Percentiles rank a stretch among this genome's conserved stretches.
Evolutionary conservation across 2,113 vertebrate species (phyloP).

Genomic region (Oriolus oriolus): DNA sequence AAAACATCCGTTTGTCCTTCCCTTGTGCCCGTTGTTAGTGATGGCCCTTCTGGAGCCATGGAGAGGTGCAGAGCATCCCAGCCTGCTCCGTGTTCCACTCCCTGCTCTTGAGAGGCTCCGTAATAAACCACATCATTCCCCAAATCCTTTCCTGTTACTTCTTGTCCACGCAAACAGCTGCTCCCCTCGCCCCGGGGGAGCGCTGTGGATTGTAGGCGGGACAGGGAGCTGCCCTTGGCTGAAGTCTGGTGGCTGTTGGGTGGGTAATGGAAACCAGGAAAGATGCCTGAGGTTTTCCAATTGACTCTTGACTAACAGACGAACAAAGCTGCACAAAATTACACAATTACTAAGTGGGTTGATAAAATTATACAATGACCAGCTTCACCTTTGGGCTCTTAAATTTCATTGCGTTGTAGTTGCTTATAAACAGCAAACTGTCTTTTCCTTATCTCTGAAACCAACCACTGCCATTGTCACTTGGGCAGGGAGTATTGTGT

Average conservation of each 20-base stretch:
- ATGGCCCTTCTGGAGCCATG: background rate
- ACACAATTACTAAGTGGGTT: background rate
- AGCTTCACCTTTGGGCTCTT: background rate
- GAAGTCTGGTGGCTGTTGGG: background rate
- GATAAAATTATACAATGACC: background rate
- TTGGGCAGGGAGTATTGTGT: background rate
- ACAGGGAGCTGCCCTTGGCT: background rate
- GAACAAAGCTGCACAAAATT: background rate
- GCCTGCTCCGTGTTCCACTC: background rate
- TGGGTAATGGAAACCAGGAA: background rate
- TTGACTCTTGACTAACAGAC: background rate
- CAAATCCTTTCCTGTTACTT: background rate
- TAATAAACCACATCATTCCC: accelerated
- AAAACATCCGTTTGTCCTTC: background rate
- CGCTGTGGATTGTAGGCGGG: accelerated
- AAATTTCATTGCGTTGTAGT: background rate
- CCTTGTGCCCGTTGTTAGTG: background rate
- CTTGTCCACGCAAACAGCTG: background rate
- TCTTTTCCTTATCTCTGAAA: background rate
- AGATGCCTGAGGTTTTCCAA: background rate
- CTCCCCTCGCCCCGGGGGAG: background rate
- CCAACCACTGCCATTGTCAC: background rate
- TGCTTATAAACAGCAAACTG: background rate
- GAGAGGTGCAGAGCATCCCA: background rate
- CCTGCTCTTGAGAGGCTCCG: accelerated